These are phyloP conservation scores for Oxyruncus cristatus DNA, from an alignment of 2,113 vertebrate species.

Conservation along the genomic window DNA sequence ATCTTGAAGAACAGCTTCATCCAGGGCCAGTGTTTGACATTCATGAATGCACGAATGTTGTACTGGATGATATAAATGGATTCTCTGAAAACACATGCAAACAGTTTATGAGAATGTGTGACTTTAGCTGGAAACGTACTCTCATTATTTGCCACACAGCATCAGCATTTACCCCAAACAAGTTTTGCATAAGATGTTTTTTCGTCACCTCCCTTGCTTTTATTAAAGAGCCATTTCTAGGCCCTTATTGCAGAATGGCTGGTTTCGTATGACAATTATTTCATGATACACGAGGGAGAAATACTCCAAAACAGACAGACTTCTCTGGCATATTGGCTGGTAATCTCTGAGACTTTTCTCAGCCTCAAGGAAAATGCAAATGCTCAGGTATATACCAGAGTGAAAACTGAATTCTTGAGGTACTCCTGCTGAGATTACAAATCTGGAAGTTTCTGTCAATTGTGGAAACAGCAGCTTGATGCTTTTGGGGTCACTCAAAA, in stretches of 20 bases:
- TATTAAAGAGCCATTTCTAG: not conserved
- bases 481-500: not conserved
- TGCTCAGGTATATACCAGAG: not conserved
- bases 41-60: conserved; percentile 76
- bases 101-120: not conserved
- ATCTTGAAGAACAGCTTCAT: conserved; percentile 79
- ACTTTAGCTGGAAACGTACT: not conserved
- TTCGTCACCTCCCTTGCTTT: not conserved
- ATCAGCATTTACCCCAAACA: not conserved
- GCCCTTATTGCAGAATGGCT: not conserved
- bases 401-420: not conserved
- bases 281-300: not conserved
- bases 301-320: not conserved
- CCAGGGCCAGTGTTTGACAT: conserved; percentile 75
- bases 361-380: not conserved
- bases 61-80: conserved; percentile 87
- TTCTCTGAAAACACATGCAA: conserved; percentile 67
- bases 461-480: not conserved
- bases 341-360: not conserved
- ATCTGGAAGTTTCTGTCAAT: not conserved
- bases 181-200: not conserved
- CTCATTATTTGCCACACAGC: not conserved
- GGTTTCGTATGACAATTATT: not conserved
- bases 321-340: not conserved
- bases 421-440: not conserved